Conservation (phyloP, 1,140 invertebrate genomes). For the Caligus rogercresseyi region DNA sequence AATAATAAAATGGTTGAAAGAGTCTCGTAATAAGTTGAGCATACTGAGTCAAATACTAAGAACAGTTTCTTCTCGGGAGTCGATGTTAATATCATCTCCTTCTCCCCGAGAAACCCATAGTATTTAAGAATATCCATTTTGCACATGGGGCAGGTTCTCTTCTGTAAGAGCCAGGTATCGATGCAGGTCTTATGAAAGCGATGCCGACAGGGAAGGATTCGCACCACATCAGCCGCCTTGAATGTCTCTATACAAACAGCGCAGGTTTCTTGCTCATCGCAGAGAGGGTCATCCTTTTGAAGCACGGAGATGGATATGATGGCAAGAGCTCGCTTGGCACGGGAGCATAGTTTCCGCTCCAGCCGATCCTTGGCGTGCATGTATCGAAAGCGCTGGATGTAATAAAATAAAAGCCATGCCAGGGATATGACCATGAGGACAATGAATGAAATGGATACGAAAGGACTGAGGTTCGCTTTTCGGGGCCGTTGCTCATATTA, state of each 20-base stretch:
- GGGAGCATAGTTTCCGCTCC: not conserved
- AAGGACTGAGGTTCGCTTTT: conserved; percentile 64
- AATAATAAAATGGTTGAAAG: too few species aligned
- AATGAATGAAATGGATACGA: conserved; percentile 84
- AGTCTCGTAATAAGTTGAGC: too few species aligned
- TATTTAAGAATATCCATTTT: conserved; percentile 84
- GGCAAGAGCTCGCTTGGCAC: conserved; percentile 9
- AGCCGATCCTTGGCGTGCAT: conserved; percentile 64
- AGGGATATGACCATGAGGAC: conserved; percentile 81
- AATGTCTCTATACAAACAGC: conserved; percentile 81
- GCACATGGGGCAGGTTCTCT: conserved; percentile 84
- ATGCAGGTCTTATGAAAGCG: conserved; percentile 85
- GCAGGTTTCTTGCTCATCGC: conserved; percentile 62
- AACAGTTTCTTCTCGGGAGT: not conserved
- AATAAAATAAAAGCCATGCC: conserved; percentile 85
- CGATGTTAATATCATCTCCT: not conserved
- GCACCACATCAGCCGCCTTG: conserved; percentile 56
- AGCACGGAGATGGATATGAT: conserved; percentile 10
- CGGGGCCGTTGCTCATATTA: conserved; percentile 22
- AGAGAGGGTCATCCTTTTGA: conserved; percentile 5
- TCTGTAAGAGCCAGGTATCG: conserved; percentile 80
- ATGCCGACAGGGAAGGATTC: conserved; percentile 77
- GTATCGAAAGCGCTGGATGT: conserved; percentile 75
- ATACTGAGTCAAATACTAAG: not conserved
- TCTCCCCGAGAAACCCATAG: conserved; percentile 53